Evolutionary conservation across 2,888 invertebrate genomes (phyloP), one percentile per base, ranked within the genome.

Genomic region (Caenorhabditis sp.): DNA sequence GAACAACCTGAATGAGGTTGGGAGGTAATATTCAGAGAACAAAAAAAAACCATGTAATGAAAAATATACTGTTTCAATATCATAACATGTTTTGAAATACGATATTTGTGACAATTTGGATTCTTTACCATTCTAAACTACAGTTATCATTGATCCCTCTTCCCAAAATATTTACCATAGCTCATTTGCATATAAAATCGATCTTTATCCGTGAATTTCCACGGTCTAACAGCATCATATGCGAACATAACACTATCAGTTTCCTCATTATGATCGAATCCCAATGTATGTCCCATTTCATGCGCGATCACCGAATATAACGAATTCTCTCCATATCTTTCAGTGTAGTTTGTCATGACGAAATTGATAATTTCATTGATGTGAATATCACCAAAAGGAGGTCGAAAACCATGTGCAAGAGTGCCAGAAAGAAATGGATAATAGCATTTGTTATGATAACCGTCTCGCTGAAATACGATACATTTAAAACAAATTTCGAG

Each of bases 221-320:
- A 75, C 25, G 27, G n/a, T 27, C 75, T 31, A 1, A 67, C 63
- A 10, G 59, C 61, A 27, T 75, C 70, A 53, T 70, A 70, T 3
- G 70, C 75, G 56, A 64, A 75, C 75, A 75, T 75, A 3, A 75
- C 52, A 58, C 70, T 70, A 14, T 67, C 49, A 12, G 36, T 53
- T 10, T 75, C 70, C 14, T 67, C 50, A 67, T 64, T 70, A 59
- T 75, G 75, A 52, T 64, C 59, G 54, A 75, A 75, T 27, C 75
- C 75, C 7, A 75, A 56, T 31, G 75, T 66, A 53, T 75, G 75
- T 26, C 75, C 75, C 70, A 75, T 75, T 38, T 75, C 75, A 38
- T 75, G 75, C 36, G 70, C 70, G 4, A 75, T 70, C 0, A 75
- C 75, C 0, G 75, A 62, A 36, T 63, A 70, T 0, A 75, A 25